A percentile compares a stretch with the other conserved stretches of the same genome.
phyloP scores from a whole-genome alignment of 2,113 vertebrate genomes.

The Cygnus atratus region DNA sequence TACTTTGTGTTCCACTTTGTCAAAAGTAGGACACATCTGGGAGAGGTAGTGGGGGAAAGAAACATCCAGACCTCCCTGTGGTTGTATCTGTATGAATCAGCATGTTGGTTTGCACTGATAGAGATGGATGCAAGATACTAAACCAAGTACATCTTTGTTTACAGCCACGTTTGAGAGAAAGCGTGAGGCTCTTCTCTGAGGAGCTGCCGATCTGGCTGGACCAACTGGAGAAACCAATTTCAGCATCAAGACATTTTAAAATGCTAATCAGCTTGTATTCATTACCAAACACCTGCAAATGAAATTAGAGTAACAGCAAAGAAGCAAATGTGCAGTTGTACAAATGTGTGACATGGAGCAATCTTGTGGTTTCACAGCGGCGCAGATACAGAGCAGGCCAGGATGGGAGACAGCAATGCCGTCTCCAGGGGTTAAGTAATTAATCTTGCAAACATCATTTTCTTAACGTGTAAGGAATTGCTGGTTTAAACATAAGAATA shows the following conservation, averaged over 20 bases:
- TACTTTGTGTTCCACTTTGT: background rate
- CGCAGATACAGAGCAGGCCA: background rate
- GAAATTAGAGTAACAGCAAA: background rate
- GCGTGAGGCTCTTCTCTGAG: background rate
- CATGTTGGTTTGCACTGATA: background rate
- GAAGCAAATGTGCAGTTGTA: background rate
- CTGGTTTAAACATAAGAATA: background rate
- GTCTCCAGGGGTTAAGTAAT: background rate
- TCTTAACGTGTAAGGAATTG: background rate
- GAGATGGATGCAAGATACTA: background rate
- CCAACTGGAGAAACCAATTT: conserved; percentile 32
- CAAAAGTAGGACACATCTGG: conserved; percentile 22
- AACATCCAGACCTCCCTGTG: background rate
- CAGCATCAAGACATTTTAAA: conserved; percentile 11
- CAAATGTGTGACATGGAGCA: background rate
- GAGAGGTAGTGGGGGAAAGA: background rate
- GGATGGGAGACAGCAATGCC: background rate
- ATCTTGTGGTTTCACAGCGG: background rate
- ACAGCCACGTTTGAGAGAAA: background rate
- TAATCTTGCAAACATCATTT: background rate
- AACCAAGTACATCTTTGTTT: background rate
- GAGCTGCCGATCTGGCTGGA: conserved; percentile 50
- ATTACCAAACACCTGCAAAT: conserved; percentile 65
- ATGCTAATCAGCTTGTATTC: conserved; percentile 68
- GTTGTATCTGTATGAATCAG: background rate